Base-by-base conservation (phyloP, 2,797 vertebrate genomes). In the Melopsittacus undulatus region DNA sequence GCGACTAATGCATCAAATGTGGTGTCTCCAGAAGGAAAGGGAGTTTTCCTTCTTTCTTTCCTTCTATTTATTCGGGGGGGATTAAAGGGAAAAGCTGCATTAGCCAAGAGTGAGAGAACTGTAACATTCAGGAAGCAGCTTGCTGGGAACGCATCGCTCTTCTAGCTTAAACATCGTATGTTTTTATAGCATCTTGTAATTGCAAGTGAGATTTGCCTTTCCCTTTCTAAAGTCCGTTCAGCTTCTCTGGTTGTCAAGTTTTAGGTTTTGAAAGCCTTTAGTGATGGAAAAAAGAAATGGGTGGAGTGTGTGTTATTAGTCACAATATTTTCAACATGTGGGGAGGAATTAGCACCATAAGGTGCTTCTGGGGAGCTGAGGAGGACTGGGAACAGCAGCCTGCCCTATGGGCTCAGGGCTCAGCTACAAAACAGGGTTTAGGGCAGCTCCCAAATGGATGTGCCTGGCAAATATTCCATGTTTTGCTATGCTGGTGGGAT, bases 321-420 rank as follows among this genome's bases (percentile, higher is more conserved):
- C 61, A 87, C 83, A 93, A 59, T 83, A 79, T 92, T 96, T 94
- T 96, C 80, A 72, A 36, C n/a, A 67, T 79, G 81, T 36, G 51
- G 59, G 38, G 73, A 92, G 82, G 86, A 83, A 73, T 90, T 80
- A 59, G 42, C 5, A 18, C 54, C 82, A 29, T 10, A 66, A 89
- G 82, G 64, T 96, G 68, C 80, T 92, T 94, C 69, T 78, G 27
- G 77, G 75, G 80, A 83, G 3, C 70, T 32, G 91, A 74, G 42
- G 63, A 63, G 62, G 67, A 62, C 7, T 2, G 8, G 64, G 43
- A 20, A 74, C 30, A 83, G 59, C 46, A 82, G 75, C 20, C 49
- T 90, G 79, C 40, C 36, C 64, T 32, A 1, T 11, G 78, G 45
- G 49, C 83, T 89, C 82, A 38, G 57, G 62, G 64, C 23, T 68